These are phyloP conservation scores for Caenorhabditis briggsae DNA, from an alignment of 1,140 invertebrate genomes.

Conservation along the genomic window DNA sequence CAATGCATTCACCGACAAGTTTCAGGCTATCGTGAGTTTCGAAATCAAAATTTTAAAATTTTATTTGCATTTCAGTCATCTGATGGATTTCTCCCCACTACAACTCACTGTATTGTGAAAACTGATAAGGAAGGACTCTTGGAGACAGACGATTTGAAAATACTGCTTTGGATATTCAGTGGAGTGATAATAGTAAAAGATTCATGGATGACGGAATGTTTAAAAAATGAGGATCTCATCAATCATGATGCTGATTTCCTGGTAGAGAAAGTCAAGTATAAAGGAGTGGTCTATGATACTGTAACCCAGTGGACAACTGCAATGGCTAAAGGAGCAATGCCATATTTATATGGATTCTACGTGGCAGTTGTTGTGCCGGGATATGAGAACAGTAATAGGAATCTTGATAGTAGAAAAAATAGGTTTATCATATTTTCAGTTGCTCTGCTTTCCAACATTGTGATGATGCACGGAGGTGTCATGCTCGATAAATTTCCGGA, in stretches of 20 bases:
- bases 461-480: not conserved
- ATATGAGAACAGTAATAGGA: not conserved
- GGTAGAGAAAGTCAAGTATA: constrained; percentile 1
- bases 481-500: not conserved
- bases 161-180: not conserved
- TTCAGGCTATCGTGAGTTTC: not conserved
- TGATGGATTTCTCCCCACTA: not conserved
- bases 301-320: not conserved
- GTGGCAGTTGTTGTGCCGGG: not conserved
- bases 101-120: constrained; percentile 11
- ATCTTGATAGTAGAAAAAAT: not conserved
- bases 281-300: not conserved
- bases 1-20: not conserved
- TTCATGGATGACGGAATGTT: not conserved
- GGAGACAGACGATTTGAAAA: not conserved
- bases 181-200: constrained; percentile 8
- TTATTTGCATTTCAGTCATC: not conserved
- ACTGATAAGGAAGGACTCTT: not conserved
- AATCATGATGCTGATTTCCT: not conserved
- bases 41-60: not conserved
- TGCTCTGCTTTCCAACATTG: not conserved
- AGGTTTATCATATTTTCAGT: not conserved
- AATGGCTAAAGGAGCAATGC: not conserved
- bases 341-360: not conserved
- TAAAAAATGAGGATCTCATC: not conserved